phyloP scores from a whole-genome alignment of 2,888 invertebrate genomes.

The Heliconius hortense region DNA sequence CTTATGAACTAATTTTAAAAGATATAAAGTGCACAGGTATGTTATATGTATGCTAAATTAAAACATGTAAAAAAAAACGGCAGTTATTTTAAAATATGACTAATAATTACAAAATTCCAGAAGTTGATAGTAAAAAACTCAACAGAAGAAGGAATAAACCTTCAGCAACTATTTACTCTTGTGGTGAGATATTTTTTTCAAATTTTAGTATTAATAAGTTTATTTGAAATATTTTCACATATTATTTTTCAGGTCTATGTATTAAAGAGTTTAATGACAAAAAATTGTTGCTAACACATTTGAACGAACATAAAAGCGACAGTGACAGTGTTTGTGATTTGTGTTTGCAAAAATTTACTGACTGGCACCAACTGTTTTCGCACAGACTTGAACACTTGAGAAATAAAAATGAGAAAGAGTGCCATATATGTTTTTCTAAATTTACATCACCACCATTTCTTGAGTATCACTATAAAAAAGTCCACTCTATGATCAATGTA shows the following conservation, averaged over 20 bases:
- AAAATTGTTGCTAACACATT: background rate
- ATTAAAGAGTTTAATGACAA: constrained; percentile 6
- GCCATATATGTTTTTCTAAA: constrained; percentile 12
- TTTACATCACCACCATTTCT: constrained; percentile 7
- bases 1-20: background rate
- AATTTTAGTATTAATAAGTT: background rate
- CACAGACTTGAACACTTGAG: constrained; percentile 57
- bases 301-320: constrained; percentile 11
- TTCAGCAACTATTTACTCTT: background rate
- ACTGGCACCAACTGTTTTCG: constrained; percentile 54
- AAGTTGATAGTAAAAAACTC: background rate
- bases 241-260: constrained; percentile 11
- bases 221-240: background rate
- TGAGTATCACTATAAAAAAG: constrained; percentile 17
- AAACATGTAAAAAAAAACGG: background rate
- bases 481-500: constrained; percentile 5
- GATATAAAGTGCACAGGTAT: constrained; percentile 1
- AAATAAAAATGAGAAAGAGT: constrained; percentile 20
- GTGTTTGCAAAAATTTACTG: constrained; percentile 50
- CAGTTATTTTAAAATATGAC: background rate
- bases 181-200: constrained; percentile 3
- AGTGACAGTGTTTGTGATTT: constrained; percentile 47
- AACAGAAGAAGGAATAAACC: background rate
- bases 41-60: background rate
- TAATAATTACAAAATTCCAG: constrained; percentile 1